phyloP scores from a whole-genome alignment of 2,113 vertebrate species.

The Rafetus swinhoei region DNA sequence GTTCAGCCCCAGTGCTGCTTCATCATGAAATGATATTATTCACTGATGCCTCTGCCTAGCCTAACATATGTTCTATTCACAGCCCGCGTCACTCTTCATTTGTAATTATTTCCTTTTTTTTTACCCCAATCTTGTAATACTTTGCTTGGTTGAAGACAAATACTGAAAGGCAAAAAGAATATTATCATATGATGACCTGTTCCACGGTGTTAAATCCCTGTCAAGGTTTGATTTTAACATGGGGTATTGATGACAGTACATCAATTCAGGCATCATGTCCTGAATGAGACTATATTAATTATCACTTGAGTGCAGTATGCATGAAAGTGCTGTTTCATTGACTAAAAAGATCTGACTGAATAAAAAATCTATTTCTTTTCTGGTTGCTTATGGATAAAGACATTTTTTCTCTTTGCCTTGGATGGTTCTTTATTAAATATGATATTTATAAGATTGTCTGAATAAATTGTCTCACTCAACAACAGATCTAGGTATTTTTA shows the following conservation, averaged over 20 bases:
- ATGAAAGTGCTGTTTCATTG: constrained; percentile 83
- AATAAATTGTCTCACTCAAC: constrained; percentile 75
- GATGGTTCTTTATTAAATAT: constrained; percentile 84
- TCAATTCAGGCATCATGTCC: constrained; percentile 87
- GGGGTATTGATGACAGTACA: constrained; percentile 86
- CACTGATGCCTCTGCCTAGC: constrained; percentile 84
- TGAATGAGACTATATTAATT: constrained; percentile 88
- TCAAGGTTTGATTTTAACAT: constrained; percentile 87
- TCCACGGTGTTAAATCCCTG: constrained; percentile 88
- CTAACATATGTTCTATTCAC: constrained; percentile 97
- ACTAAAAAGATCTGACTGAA: constrained; percentile 84
- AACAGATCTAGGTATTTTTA: constrained; percentile 75
- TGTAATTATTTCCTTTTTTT: constrained; percentile 89
- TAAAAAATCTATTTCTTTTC: constrained; percentile 86
- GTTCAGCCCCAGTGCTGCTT: constrained; percentile 93
- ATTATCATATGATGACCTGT: constrained; percentile 89
- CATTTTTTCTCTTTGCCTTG: constrained; percentile 76
- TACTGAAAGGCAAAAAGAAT: constrained; percentile 84
- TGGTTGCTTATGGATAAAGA: constrained; percentile 83
- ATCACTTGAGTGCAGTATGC: constrained; percentile 81
- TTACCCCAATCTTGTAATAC: constrained; percentile 84
- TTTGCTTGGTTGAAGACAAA: constrained; percentile 89
- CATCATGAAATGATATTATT: constrained; percentile 91
- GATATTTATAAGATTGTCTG: constrained; percentile 81
- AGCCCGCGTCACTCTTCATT: constrained; percentile 94